Evolutionary conservation across 2,797 vertebrate genomes (phyloP).

Genomic region (Podarcis siculus): DNA sequence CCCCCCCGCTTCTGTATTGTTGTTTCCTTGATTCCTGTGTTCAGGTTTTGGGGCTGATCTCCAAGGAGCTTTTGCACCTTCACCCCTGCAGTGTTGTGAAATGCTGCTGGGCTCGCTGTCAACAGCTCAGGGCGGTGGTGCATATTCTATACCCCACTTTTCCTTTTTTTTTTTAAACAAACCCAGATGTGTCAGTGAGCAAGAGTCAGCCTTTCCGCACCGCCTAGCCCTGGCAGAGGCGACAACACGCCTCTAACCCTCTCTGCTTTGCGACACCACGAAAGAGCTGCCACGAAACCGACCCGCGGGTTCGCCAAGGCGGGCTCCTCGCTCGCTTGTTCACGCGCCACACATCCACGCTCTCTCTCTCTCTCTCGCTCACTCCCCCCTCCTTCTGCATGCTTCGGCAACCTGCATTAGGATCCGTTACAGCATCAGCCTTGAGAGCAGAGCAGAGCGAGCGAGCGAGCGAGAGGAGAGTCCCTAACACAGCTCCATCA

Average conservation of each 20-base stretch:
- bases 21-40: neutral
- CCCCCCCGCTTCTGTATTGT: neutral
- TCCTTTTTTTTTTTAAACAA: no score
- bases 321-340: neutral
- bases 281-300: neutral
- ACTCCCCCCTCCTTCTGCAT: slow-evolving; percentile 21
- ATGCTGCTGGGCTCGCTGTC: neutral
- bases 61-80: neutral
- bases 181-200: neutral
- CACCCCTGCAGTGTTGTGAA: neutral
- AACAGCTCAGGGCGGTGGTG: neutral
- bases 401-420: slow-evolving; percentile 70
- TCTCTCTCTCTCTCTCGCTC: neutral
- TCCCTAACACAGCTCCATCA: neutral
- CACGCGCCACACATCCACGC: neutral
- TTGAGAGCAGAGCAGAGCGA: slow-evolving; percentile 67
- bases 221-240: neutral
- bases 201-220: neutral
- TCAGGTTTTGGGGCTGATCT: neutral
- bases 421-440: slow-evolving; percentile 78
- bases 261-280: accelerated
- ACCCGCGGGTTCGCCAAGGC: neutral
- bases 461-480: slow-evolving; percentile 14
- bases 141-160: neutral
- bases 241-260: accelerated